Conservation (phyloP, 1,140 invertebrate genomes). For the Drosophila sucinea region DNA sequence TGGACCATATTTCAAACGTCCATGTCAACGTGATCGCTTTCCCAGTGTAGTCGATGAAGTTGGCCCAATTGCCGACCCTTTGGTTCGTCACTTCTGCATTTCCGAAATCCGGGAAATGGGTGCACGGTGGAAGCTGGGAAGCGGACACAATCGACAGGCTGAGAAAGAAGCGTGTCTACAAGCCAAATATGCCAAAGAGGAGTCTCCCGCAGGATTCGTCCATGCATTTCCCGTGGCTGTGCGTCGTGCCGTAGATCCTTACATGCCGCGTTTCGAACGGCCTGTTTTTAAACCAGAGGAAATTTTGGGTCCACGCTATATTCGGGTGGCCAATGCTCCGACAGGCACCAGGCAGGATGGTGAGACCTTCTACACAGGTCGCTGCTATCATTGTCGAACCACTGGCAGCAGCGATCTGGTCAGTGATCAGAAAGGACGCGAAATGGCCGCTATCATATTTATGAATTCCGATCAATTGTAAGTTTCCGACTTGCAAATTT, state of each 20-base stretch:
- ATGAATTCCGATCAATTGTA: neutral
- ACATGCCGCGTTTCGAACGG: slow-evolving; percentile 11
- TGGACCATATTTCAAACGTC: slow-evolving; percentile 39
- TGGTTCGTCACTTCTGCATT: slow-evolving; percentile 21
- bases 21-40: slow-evolving; percentile 30
- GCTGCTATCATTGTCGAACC: slow-evolving; percentile 25
- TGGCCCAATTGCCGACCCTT: slow-evolving; percentile 20
- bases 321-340: neutral
- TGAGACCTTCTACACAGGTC: slow-evolving; percentile 18
- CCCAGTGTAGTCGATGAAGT: slow-evolving; percentile 25
- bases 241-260: slow-evolving; percentile 43
- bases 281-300: neutral
- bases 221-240: slow-evolving; percentile 7
- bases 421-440: slow-evolving; percentile 19
- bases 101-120: slow-evolving; percentile 35
- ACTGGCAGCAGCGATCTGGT: slow-evolving; percentile 30
- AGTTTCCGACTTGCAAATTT: neutral
- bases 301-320: neutral
- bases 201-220: slow-evolving; percentile 35
- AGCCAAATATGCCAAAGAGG: slow-evolving; percentile 19
- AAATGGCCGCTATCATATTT: neutral
- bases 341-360: neutral
- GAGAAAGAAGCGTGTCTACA: slow-evolving; percentile 21
- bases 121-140: slow-evolving; percentile 20
- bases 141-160: neutral